phyloP scores from a whole-genome alignment of 1,140 invertebrate species.

The Protaetia brevitarsis region DNA sequence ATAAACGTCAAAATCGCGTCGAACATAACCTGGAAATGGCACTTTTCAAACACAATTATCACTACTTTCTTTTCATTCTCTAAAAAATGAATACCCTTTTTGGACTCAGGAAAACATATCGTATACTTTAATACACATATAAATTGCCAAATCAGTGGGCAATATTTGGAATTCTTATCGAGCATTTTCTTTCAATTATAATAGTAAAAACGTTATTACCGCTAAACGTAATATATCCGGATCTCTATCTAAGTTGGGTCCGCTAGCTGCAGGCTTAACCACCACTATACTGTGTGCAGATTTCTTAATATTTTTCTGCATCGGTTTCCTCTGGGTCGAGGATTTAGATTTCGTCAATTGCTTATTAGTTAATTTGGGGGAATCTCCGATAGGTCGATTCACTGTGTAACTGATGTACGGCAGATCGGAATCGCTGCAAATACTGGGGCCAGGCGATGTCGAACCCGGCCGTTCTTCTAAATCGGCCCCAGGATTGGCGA shows the following conservation, averaged over 20 bases:
- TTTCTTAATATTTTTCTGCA: conserved; percentile 33
- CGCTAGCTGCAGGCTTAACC: conserved; percentile 63
- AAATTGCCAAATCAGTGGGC: too few species aligned
- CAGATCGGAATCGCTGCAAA: conserved; percentile 85
- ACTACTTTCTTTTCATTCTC: too few species aligned
- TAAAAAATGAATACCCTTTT: too few species aligned
- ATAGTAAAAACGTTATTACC: conserved; percentile 51
- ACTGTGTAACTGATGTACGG: conserved; percentile 94
- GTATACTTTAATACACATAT: too few species aligned
- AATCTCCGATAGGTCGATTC: conserved; percentile 86
- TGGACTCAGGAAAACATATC: too few species aligned
- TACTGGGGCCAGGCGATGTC: conserved; percentile 77
- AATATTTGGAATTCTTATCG: too few species aligned
- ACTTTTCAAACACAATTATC: too few species aligned
- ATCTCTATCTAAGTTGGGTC: conserved; percentile 68
- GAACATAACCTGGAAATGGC: too few species aligned
- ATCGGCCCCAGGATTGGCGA: conserved; percentile 51
- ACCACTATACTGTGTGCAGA: conserved; percentile 75
- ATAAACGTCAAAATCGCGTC: too few species aligned
- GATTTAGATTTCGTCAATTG: conserved; percentile 41
- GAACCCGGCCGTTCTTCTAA: conserved; percentile 57
- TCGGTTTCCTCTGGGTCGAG: conserved; percentile 32
- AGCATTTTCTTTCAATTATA: too few species aligned
- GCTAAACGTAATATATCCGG: conserved; percentile 76
- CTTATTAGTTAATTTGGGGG: conserved; percentile 71